Base-by-base conservation (phyloP, 2,113 vertebrate genomes). In the Lonchura striata region DNA sequence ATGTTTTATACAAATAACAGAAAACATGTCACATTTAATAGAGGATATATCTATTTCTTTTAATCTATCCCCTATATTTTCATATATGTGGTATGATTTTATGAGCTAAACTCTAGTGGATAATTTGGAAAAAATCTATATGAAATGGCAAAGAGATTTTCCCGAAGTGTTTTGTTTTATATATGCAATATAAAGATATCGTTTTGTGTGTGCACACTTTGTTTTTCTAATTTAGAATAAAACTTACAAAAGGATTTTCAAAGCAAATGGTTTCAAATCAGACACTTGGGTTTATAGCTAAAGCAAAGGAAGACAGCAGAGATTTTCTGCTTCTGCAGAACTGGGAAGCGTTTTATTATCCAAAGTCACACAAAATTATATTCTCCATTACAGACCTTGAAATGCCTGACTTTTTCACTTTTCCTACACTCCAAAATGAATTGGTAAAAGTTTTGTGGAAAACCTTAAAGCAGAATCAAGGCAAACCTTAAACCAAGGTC, bases 221-320 rank as follows among this genome's bases (percentile, higher is more conserved):
- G 8, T 50, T 84, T 82, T 88, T 61, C 31, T 79, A 44, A 42
- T 66, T 87, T 21, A 20, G 41, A 57, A 61, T 61, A 79, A 47
- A 82, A 85, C 52, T 10, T 15, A 12, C 19, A 41, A 28, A 22
- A 77, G 35, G 8, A 31, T 76, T 85, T 75, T 57, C 2, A 1
- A 69, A 57, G 17, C 8, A 65, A 76, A 39, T 19, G 4, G 28
- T 46, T 78, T 61, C n/a, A n/a, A 54, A 33, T 70, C 15, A 53
- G 23, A n/a, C 6, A 33, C 31, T 78, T 64, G 54, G 7, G 15
- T 84, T 95, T 41, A 53, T 7, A 42, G 25, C 13, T 65, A 12
- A 82, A 68, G 12, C 12, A 41, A 52, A 79, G 44, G 33, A 27
- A 47, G 14, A 19, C 18, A 19, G 6, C 0, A 0, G 7, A 23